These are phyloP conservation scores for Cordilura impudica DNA, from an alignment of 2,888 invertebrate genomes.

Conservation along the genomic window DNA sequence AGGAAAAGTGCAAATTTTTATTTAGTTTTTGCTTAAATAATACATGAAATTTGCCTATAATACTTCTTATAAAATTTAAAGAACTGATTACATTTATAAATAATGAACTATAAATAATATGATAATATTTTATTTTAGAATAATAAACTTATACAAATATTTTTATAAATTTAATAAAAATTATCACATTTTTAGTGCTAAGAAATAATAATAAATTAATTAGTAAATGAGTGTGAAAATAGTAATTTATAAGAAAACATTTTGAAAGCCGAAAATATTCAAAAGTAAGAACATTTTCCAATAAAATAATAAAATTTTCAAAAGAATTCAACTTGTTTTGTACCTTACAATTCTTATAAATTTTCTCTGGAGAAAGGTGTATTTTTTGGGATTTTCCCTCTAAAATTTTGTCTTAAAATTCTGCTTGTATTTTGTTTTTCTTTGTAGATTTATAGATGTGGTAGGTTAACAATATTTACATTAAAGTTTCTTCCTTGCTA, in stretches of 20 bases:
- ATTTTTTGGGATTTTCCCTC: too few relatives aligned
- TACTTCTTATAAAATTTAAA: conserved; percentile 55
- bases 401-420: too few relatives aligned
- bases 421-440: too few relatives aligned
- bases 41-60: conserved; percentile 55
- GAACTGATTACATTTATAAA: too few relatives aligned
- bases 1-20: conserved; percentile 10
- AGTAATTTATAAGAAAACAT: neutral
- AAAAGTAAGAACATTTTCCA: neutral
- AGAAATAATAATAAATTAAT: conserved; percentile 33
- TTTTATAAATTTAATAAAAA: conserved; percentile 47
- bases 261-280: neutral
- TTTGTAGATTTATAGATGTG: too few relatives aligned
- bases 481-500: too few relatives aligned
- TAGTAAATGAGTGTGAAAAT: conserved; percentile 32
- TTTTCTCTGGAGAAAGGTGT: too few relatives aligned
- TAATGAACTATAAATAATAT: conserved; percentile 13
- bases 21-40: conserved; percentile 31
- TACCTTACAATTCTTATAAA: too few relatives aligned
- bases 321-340: too few relatives aligned
- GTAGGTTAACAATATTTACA: too few relatives aligned
- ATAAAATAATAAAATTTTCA: neutral
- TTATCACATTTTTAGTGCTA: conserved; percentile 61
- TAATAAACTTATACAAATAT: conserved; percentile 33
- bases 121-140: neutral